Evolutionary conservation across 2,797 vertebrate species (phyloP).

Genomic region (Hydrocynus forskahlii): DNA sequence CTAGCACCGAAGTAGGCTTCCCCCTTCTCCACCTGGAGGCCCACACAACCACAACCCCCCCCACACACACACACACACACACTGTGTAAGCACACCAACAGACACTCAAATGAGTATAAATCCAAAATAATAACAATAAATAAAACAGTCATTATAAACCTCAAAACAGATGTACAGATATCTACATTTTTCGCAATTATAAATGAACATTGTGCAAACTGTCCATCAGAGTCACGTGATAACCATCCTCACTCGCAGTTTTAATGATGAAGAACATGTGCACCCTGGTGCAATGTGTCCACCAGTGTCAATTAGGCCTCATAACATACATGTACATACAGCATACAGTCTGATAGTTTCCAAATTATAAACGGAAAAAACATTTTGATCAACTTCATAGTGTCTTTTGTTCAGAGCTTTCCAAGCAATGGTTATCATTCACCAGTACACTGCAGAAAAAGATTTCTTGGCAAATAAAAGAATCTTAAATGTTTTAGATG

Average conservation of each 20-base stretch:
- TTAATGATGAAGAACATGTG: slow-evolving; percentile 53
- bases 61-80: too few species aligned
- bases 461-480: neutral
- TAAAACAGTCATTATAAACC: slow-evolving; percentile 63
- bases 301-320: slow-evolving; percentile 34
- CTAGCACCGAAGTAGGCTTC: slow-evolving; percentile 17
- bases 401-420: slow-evolving; percentile 62
- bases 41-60: slow-evolving; percentile 23
- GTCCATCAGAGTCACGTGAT: slow-evolving; percentile 64
- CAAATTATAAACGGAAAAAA: slow-evolving; percentile 4
- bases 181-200: slow-evolving; percentile 70
- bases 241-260: slow-evolving; percentile 51
- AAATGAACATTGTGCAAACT: slow-evolving; percentile 82
- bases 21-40: slow-evolving; percentile 15
- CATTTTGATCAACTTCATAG: slow-evolving; percentile 43
- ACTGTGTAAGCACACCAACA: slow-evolving; percentile 52
- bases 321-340: neutral
- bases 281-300: slow-evolving; percentile 21
- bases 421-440: neutral
- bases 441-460: neutral
- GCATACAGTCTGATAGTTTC: slow-evolving; percentile 16
- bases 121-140: slow-evolving; percentile 24
- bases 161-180: slow-evolving; percentile 62
- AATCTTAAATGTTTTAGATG: neutral
- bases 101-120: slow-evolving; percentile 36